phyloP scores from a whole-genome alignment of 23 tunicate genomes.

The Trididemnum nubilum region DNA sequence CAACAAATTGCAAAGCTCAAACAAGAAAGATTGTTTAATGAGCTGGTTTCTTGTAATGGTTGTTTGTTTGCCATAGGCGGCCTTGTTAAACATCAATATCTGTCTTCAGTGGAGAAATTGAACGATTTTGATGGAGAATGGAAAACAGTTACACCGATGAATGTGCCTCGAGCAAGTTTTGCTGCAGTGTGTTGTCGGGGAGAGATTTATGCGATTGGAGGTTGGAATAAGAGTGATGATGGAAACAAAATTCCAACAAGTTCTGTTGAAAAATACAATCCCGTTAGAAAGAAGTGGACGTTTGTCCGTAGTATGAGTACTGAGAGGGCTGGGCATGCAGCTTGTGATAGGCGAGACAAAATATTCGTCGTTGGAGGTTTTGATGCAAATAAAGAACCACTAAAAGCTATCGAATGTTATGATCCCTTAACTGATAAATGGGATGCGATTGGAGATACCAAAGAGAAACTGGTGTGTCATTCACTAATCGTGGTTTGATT shows the following conservation, averaged over 20 bases:
- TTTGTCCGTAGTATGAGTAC: background rate
- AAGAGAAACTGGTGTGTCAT: too few relatives aligned
- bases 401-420: background rate
- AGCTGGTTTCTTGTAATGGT: background rate
- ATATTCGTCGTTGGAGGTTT: background rate
- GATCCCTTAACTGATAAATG: background rate
- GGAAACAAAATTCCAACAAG: too few relatives aligned
- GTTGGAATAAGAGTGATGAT: background rate
- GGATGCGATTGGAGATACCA: background rate
- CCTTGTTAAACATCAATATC: background rate
- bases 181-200: background rate
- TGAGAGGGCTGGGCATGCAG: background rate
- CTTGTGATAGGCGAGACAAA: background rate
- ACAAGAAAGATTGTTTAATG: background rate
- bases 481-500: too few relatives aligned
- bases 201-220: background rate
- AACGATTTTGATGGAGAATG: background rate
- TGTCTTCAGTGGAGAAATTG: background rate
- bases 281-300: background rate
- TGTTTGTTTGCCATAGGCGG: background rate
- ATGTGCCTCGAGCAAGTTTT: background rate
- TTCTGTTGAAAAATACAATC: background rate
- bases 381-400: background rate
- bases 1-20: background rate
- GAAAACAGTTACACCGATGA: background rate